These are phyloP conservation scores for Rhopalosiphum padi DNA, from an alignment of 1,140 invertebrate species.

Conservation along the genomic window DNA sequence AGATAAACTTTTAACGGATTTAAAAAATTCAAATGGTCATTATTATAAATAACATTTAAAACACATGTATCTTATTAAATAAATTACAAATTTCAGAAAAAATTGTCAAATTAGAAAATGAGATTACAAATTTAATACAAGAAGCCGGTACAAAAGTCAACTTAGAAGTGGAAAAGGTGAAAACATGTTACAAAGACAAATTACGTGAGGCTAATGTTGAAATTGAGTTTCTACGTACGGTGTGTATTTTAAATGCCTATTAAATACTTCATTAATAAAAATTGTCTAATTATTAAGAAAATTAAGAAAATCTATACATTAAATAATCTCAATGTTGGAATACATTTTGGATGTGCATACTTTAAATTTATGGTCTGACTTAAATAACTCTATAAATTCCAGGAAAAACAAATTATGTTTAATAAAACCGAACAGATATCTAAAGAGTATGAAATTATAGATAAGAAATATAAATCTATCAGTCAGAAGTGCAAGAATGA, in stretches of 20 bases:
- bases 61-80: not conserved
- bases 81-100: not conserved
- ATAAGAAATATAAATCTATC: not conserved
- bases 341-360: not conserved
- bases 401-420: not conserved
- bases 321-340: not conserved
- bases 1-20: not conserved
- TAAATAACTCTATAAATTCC: not conserved
- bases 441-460: constrained; percentile 4
- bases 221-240: not conserved
- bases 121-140: not conserved
- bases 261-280: not conserved
- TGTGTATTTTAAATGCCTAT: not conserved
- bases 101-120: not conserved
- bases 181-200: constrained; percentile 1
- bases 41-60: not conserved
- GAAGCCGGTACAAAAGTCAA: constrained; percentile 18
- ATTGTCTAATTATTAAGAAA: not conserved
- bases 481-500: not conserved
- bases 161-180: constrained; percentile 8
- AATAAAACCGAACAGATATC: not conserved
- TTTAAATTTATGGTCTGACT: not conserved
- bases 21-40: constrained; percentile 22
- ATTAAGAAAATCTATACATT: not conserved
- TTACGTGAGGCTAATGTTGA: constrained; percentile 9